These are phyloP conservation scores for Torymus texanus DNA, from an alignment of 2,888 invertebrate genomes.

Conservation along the genomic window DNA sequence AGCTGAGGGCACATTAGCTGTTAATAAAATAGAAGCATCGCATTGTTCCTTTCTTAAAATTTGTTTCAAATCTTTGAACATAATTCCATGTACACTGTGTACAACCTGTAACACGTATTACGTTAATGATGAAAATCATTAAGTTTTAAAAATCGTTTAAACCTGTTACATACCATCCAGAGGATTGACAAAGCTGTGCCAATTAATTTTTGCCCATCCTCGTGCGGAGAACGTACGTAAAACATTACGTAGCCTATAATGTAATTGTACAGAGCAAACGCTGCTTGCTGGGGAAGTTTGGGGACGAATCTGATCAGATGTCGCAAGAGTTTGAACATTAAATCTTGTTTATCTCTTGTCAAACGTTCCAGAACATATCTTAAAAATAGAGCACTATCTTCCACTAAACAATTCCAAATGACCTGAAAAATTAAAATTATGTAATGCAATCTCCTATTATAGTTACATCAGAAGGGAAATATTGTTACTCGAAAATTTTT, in stretches of 20 bases:
- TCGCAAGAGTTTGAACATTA: slow-evolving; percentile 94
- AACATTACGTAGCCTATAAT: slow-evolving; percentile 99
- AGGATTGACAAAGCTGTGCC: slow-evolving; percentile 95
- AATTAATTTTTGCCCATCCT: slow-evolving; percentile 95
- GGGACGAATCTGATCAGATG: slow-evolving; percentile 95
- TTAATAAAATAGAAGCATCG: slow-evolving; percentile 96
- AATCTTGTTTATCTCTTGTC: slow-evolving; percentile 94
- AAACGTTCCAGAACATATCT: slow-evolving; percentile 96
- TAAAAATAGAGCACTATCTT: slow-evolving; percentile 96
- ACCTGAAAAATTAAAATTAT: slow-evolving; percentile 78
- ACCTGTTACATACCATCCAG: slow-evolving; percentile 86
- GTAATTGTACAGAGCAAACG: slow-evolving; percentile 98
- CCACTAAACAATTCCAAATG: slow-evolving; percentile 98
- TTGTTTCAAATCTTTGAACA: slow-evolving; percentile 99
- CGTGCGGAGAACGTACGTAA: slow-evolving; percentile 96
- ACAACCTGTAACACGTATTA: slow-evolving; percentile 82
- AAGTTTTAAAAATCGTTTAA: no score
- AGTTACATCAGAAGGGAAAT: no score
- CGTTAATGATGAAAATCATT: no score
- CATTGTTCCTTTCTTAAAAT: slow-evolving; percentile 99
- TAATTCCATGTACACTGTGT: slow-evolving; percentile 98
- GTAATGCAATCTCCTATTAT: no score
- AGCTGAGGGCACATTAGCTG: slow-evolving; percentile 99
- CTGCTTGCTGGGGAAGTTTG: slow-evolving; percentile 96
- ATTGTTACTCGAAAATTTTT: slow-evolving; percentile 55